Evolutionary conservation across 2,113 vertebrate genomes (phyloP), one percentile per base, ranked within the genome.

Genomic region (Vulpes vulpes): DNA sequence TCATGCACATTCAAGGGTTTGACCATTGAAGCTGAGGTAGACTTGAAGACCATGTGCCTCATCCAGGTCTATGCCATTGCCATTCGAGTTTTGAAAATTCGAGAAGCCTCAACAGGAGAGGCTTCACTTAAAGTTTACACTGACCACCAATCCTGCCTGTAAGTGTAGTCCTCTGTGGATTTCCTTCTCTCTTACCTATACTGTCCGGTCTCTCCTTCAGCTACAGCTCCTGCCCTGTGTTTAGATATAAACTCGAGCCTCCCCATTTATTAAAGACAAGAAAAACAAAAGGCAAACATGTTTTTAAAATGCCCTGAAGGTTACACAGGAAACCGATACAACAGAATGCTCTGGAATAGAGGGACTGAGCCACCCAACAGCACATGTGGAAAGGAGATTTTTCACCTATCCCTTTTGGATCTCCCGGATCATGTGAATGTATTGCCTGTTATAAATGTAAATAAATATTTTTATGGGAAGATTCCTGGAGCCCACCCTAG

Each of bases 181-280:
- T 32, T 43, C 51, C 14, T 82, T 23, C 11, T 30, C 74, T 71
- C 83, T 78, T n/a, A 5, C 23, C 8, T 2, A 8, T 1, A 8
- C 14, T 43, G 55, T 62, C 81, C 49, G 10, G 9, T 49, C 76
- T 49, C 4, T 73, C 84, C 64, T 62, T 30, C 73, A 53, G 5
- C 20, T 51, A 22, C 43, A 30, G 19, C 53, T 55, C 38, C 35
- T 73, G 19, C 49, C 59, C 60, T 74, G 8, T 16, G 38, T 60
- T 87, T 76, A 67, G 30, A 55, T 25, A 86, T 43, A 94, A 94
- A 49, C 57, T 62, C 69, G n/a, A 27, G 32, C 53, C 38, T 80
- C 79, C 55, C 27, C 62, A n/a, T 57, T 83, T 80, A 23, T 30
- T 93, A 84, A 79, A 94, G 57, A 92, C 16, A 59, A 78, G 15